A percentile compares a stretch with the other conserved stretches of the same genome.
phyloP scores from a whole-genome alignment of 2,113 vertebrate species.

The Mobula hypostoma region DNA sequence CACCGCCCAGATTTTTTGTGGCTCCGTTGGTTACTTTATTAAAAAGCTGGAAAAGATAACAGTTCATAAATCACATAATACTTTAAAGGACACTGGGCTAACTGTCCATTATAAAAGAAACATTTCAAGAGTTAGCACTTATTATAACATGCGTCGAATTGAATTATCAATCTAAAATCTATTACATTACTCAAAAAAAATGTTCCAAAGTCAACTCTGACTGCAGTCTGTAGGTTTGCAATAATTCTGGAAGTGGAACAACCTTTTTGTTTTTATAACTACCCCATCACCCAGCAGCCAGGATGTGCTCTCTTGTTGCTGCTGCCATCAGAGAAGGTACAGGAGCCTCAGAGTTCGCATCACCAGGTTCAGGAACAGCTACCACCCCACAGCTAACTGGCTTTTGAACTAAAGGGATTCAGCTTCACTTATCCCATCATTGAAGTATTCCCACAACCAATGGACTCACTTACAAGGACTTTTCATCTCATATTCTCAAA shows the following conservation, averaged over 20 bases:
- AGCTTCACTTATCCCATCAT: too few relatives aligned
- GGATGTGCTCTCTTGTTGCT: too few relatives aligned
- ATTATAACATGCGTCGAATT: neutral
- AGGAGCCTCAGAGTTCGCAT: too few relatives aligned
- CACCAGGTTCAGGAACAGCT: too few relatives aligned
- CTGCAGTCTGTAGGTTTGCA: neutral
- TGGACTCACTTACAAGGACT: too few relatives aligned
- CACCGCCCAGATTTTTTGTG: neutral
- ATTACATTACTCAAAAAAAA: neutral
- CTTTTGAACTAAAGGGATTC: too few relatives aligned
- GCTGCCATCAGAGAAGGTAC: too few relatives aligned
- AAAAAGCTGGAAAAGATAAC: slow-evolving; percentile 31
- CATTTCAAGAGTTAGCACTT: neutral
- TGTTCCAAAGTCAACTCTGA: neutral
- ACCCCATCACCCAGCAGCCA: too few relatives aligned
- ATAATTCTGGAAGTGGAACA: neutral
- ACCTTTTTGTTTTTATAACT: neutral
- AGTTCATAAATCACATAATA: neutral
- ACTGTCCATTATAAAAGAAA: neutral
- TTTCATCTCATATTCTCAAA: too few relatives aligned
- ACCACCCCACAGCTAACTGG: too few relatives aligned
- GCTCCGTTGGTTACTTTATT: slow-evolving; percentile 20
- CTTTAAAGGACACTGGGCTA: neutral
- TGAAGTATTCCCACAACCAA: too few relatives aligned
- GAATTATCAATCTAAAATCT: neutral